These are phyloP conservation scores for Thermophis baileyi DNA, from an alignment of 2,113 vertebrate species.

Conservation along the genomic window DNA sequence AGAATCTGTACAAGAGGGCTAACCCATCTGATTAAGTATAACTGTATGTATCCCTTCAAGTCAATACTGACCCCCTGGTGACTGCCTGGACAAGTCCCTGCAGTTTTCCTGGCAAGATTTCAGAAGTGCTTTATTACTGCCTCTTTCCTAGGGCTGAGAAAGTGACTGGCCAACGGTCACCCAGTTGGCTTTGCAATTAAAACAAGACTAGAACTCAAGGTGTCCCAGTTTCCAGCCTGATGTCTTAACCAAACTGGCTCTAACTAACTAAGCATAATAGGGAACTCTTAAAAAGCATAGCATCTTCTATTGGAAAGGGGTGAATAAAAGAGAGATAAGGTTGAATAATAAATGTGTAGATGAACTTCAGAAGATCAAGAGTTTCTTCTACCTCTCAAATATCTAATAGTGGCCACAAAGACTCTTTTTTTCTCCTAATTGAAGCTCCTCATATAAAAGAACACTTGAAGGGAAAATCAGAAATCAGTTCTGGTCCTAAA, in stretches of 20 bases:
- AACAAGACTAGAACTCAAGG: neutral
- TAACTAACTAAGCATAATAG: neutral
- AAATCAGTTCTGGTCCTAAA: neutral
- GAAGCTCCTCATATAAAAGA: neutral
- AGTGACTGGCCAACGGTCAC: neutral
- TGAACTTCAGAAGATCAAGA: neutral
- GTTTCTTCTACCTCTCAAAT: neutral
- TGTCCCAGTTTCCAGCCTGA: neutral
- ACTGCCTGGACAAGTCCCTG: neutral
- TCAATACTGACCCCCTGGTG: neutral
- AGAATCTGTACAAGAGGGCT: neutral
- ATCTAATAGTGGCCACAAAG: neutral
- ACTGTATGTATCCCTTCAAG: neutral
- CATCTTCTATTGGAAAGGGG: too few relatives aligned
- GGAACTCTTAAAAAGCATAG: neutral
- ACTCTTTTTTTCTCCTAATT: neutral
- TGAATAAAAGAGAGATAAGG: neutral
- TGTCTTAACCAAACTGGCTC: neutral
- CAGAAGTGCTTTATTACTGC: neutral
- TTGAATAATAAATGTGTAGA: neutral
- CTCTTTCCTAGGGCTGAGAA: neutral
- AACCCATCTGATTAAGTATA: neutral
- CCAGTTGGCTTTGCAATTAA: neutral
- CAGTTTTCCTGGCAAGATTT: neutral
- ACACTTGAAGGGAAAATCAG: neutral